Evolutionary conservation across 2,888 invertebrate species (phyloP).

Genomic region (Abrostola triplasia): DNA sequence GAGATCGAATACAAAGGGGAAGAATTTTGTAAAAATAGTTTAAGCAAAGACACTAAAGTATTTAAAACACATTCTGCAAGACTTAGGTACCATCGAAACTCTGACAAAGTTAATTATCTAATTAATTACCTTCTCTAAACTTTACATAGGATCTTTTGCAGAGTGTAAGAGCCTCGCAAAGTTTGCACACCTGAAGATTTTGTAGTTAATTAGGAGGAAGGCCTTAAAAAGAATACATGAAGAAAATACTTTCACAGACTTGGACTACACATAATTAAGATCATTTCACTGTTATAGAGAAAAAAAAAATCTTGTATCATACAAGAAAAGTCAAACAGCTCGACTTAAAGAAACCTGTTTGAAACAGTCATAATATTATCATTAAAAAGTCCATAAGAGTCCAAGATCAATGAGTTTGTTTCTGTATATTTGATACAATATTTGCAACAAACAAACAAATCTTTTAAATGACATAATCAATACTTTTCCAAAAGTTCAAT

Average conservation of each 20-base stretch:
- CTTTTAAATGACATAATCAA: too few species aligned
- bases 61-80: not conserved
- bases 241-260: too few species aligned
- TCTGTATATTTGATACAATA: not conserved
- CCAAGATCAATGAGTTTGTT: not conserved
- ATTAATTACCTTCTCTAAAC: constrained; percentile 5
- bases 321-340: not conserved
- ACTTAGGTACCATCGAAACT: not conserved
- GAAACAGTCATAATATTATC: too few species aligned
- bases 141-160: constrained; percentile 5
- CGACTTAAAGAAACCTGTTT: too few species aligned
- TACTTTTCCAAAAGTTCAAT: too few species aligned
- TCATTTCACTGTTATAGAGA: not conserved
- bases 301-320: too few species aligned
- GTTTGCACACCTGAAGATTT: not conserved
- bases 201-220: too few species aligned
- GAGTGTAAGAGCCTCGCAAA: not conserved
- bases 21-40: not conserved
- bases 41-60: not conserved
- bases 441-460: not conserved
- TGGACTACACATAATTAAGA: too few species aligned
- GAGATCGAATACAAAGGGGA: too few species aligned
- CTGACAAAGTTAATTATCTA: constrained; percentile 8
- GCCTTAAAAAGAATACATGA: too few species aligned
- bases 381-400: constrained; percentile 19